Percentiles rank a stretch among this genome's conserved stretches.
These are phyloP conservation scores for Carabus problematicus DNA, from an alignment of 2,888 invertebrate genomes.

Conservation along the genomic window DNA sequence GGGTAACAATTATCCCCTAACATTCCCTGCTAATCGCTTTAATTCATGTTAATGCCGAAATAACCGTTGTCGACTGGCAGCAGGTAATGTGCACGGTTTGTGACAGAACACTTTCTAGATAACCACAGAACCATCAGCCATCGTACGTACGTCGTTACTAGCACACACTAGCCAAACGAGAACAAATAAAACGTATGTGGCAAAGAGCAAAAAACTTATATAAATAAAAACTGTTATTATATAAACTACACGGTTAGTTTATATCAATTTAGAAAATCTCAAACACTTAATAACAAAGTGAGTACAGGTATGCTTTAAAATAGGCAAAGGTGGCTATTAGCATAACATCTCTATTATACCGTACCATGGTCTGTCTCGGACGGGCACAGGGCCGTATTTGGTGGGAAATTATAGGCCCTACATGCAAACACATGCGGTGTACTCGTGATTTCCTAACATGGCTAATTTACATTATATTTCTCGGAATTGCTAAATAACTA, in stretches of 20 bases:
- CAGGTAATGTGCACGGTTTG: not conserved
- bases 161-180: too few species aligned
- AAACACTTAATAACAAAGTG: slow-evolving; percentile 53
- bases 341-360: slow-evolving; percentile 52
- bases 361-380: slow-evolving; percentile 45
- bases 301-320: slow-evolving; percentile 43
- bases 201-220: slow-evolving; percentile 16
- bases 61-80: slow-evolving; percentile 13
- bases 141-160: not conserved
- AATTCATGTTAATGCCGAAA: slow-evolving; percentile 24
- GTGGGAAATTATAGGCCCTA: not conserved
- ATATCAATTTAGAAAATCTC: slow-evolving; percentile 57
- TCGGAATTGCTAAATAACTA: too few species aligned
- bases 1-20: slow-evolving; percentile 14
- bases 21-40: slow-evolving; percentile 12
- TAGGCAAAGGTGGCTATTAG: slow-evolving; percentile 47
- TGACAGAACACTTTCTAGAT: not conserved
- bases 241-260: slow-evolving; percentile 52
- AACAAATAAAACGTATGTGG: too few species aligned
- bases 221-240: slow-evolving; percentile 53
- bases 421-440: too few species aligned
- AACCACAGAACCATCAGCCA: slow-evolving; percentile 17
- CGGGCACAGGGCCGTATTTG: slow-evolving; percentile 44
- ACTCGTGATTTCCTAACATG: too few species aligned
- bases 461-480: too few species aligned